Evolutionary conservation across 2,113 vertebrate genomes (phyloP).

Genomic region (Neolamprologus longior): DNA sequence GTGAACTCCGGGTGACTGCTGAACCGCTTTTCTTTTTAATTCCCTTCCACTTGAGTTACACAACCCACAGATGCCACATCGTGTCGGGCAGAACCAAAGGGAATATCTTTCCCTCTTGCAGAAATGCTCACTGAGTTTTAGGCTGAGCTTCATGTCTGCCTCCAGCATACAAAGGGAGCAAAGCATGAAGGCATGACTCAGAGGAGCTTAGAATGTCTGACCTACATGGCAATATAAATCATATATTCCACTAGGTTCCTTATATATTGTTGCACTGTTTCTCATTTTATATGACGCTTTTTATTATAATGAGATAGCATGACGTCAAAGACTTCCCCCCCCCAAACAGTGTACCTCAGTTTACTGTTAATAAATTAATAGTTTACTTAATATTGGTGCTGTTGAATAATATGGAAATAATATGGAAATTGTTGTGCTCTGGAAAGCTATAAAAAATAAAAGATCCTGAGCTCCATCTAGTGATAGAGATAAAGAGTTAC

Average conservation of each 20-base stretch:
- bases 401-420: neutral
- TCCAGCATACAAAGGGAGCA: neutral
- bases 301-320: neutral
- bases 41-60: conserved; percentile 47
- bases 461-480: conserved; percentile 20
- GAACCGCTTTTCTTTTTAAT: conserved; percentile 9
- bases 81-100: conserved; percentile 6
- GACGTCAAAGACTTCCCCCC: rapidly evolving
- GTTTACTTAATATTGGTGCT: neutral
- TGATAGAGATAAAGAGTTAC: neutral
- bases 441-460: neutral
- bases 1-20: conserved; percentile 38
- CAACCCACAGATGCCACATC: conserved; percentile 41
- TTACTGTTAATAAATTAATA: neutral
- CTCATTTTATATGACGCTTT: neutral
- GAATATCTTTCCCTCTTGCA: neutral
- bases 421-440: neutral
- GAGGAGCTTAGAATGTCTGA: neutral
- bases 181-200: neutral
- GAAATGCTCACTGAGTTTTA: neutral
- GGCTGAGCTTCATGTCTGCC: neutral
- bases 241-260: neutral
- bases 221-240: neutral
- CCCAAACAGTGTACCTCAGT: neutral
- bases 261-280: neutral